Base-by-base conservation (phyloP, 2,113 vertebrate species). In the Paradisaea rubra region DNA sequence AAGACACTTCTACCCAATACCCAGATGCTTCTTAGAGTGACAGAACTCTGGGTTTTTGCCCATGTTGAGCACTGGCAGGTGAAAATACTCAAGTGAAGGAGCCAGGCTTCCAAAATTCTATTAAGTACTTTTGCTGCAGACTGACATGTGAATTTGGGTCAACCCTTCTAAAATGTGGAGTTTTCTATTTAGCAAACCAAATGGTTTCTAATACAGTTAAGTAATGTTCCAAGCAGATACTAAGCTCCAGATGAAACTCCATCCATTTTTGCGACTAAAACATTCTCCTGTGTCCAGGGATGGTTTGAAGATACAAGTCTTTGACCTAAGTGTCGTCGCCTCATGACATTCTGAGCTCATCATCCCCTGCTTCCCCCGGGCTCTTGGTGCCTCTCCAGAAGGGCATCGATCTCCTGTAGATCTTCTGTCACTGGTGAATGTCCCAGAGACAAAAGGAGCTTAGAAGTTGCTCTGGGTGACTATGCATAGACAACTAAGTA, bases 201-300 rank as follows among this genome's bases (percentile, higher is more conserved):
- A 25, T 42, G 3, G 1, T 70, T 87, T 39, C 4, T 71, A 33
- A 39, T 8, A 5, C 7, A 4, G 4, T n/a, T 71, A 68, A 39
- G 47, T 22, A 59, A 27, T 19, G 3, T 41, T 45, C 33, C 20
- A 63, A 23, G 13, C 2, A 53, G 6, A 4, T 49, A 56, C 42
- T 81, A 53, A 77, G 1, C 16, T 78, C 14, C 30, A 64, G 20
- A 37, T 42, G 37, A 65, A 73, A n/a, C 4, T 28, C 6, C 6
- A 9, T 45, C 20, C 4, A 7, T 33, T 91, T 77, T 72, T 19
- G 6, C 69, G 13, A 28, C 15, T n/a, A 39, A 64, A 17, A 27
- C 5, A 4, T 18, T 3, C 14, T 56, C 15, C 25, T 53, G 5
- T 37, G 14, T 64, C 24, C 6, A 25, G 0, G 0, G 13, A 35